Percentiles rank a stretch among this genome's conserved stretches.
phyloP scores from a whole-genome alignment of 2,888 invertebrate genomes.

The Dicyrtomina minuta region DNA sequence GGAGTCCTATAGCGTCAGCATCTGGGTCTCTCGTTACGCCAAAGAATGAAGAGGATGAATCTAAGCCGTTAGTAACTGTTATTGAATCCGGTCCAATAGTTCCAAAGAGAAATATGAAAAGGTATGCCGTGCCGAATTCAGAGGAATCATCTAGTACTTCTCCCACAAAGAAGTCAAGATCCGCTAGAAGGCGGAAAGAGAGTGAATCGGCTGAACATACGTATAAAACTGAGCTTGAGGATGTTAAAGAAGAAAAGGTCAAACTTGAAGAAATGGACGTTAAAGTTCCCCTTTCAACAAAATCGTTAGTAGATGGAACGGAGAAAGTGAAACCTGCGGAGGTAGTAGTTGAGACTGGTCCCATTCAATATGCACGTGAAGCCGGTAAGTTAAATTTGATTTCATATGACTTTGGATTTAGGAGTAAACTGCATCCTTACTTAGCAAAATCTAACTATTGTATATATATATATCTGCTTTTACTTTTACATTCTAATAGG shows the following conservation, averaged over 20 bases:
- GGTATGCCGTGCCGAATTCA: neutral
- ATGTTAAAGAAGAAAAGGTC: constrained; percentile 16
- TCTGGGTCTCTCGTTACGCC: neutral
- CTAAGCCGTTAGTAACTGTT: constrained; percentile 39
- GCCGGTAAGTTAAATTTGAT: constrained; percentile 15
- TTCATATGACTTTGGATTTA: neutral
- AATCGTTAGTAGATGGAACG: no score
- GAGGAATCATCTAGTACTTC: neutral
- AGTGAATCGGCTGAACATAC: neutral
- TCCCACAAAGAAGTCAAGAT: constrained; percentile 22
- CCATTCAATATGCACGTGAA: constrained; percentile 24
- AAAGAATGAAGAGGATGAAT: constrained; percentile 19
- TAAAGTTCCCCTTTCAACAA: neutral
- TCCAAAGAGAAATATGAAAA: constrained; percentile 30
- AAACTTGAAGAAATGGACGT: no score
- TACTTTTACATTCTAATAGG: no score
- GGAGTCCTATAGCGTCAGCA: constrained; percentile 6
- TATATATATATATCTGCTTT: no score
- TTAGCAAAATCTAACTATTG: neutral
- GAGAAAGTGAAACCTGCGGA: constrained; percentile 2
- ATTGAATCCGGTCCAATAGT: constrained; percentile 52
- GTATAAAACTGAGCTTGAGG: neutral
- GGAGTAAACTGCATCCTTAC: neutral
- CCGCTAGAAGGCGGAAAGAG: neutral
- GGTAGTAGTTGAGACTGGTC: constrained; percentile 29